These are phyloP conservation scores for Agrilus mali DNA, from an alignment of 2,888 invertebrate species.

Conservation along the genomic window DNA sequence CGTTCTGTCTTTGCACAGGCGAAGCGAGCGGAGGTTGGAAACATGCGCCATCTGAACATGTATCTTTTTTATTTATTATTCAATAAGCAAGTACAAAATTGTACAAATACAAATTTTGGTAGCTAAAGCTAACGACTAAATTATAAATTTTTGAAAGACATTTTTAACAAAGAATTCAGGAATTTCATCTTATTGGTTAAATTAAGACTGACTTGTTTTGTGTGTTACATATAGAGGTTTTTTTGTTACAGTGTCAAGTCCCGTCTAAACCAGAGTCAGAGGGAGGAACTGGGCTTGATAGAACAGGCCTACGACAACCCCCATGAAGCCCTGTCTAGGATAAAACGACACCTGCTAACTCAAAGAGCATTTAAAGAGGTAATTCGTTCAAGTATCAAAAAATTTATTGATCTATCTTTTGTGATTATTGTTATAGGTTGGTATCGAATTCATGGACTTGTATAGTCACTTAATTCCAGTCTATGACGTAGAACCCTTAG, in stretches of 20 bases:
- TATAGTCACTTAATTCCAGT: constrained; percentile 98
- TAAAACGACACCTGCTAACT: constrained; percentile 96
- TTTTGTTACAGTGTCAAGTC: constrained; percentile 71
- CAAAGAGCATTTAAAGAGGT: constrained; percentile 98
- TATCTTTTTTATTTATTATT: neutral
- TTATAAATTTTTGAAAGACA: too few species aligned
- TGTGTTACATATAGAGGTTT: constrained; percentile 1
- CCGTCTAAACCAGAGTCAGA: constrained; percentile 93
- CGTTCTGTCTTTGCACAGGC: constrained; percentile 8
- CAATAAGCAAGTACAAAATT: too few species aligned
- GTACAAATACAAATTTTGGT: too few species aligned
- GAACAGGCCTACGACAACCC: constrained; percentile 99
- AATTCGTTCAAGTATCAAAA: constrained; percentile 11
- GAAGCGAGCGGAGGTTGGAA: constrained; percentile 6
- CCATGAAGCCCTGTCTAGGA: constrained; percentile 96
- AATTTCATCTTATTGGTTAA: too few species aligned
- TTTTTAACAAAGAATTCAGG: too few species aligned
- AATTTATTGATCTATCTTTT: constrained; percentile 6
- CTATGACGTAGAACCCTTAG: constrained; percentile 97
- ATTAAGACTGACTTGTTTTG: too few species aligned
- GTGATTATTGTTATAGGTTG: constrained; percentile 43
- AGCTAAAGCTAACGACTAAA: too few species aligned
- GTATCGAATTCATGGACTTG: constrained; percentile 99
- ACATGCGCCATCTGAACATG: constrained; percentile 8
- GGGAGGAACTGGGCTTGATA: constrained; percentile 95